Evolutionary conservation across 2,113 vertebrate genomes (phyloP), one percentile per base, ranked within the genome.

Genomic region (Asarcornis scutulata): DNA sequence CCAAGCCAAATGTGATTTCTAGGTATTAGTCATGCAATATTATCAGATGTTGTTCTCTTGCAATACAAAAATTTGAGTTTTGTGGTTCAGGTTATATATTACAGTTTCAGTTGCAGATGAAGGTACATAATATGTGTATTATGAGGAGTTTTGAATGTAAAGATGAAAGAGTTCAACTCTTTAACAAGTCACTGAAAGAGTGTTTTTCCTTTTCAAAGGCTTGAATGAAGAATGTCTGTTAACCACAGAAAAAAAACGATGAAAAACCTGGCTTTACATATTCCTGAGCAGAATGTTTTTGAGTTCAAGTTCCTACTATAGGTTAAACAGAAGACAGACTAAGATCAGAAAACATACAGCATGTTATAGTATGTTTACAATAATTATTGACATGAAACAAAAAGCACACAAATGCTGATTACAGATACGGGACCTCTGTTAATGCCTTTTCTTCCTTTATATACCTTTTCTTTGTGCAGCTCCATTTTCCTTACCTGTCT

Each of bases 401-500:
- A 71, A 88, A 46, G 12, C 56, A 73, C 38, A 64, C 17, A 44
- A 79, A 53, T 12, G 36, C 32, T 62, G 27, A 58, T 7, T 56
- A 21, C 50, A 81, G 32, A 53, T 5, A 46, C 0, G 14, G 7
- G 12, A 20, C 7, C 42, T 32, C 11, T n/a, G 26, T 29, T 7
- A 56, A 6, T 36, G 26, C 38, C 16, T 59, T 55, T 44, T 83
- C 18, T 18, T 18, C n/a, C 62, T 93, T 23, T 2, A 34, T 3
- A 93, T 16, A 56, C 16, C 46, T 71, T 48, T 5, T 46, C 27
- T 29, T 3, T 12, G 46, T 27, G 7, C 9, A 58, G 38, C 9
- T 21, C 2, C 1, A 5, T 44, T 25, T 18, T 46, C 48, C 96
- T 97, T 96, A 99, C 99, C 99, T 99, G 98, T 99, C 99, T 90